These are phyloP conservation scores for Malacosoma neustria DNA, from an alignment of 2,888 invertebrate species.

Conservation along the genomic window DNA sequence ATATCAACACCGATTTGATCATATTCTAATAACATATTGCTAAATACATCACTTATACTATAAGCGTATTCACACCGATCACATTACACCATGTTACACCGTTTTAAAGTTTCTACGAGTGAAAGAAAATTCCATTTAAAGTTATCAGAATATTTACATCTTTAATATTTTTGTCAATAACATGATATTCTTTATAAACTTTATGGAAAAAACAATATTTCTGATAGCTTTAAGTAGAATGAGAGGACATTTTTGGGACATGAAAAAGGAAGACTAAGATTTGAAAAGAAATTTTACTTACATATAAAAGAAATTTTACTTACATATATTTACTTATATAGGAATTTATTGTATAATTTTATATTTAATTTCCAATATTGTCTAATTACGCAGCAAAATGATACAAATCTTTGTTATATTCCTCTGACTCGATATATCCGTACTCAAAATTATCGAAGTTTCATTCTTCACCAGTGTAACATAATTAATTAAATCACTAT, in stretches of 20 bases:
- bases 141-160: not conserved
- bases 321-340: not conserved
- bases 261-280: conserved; percentile 38
- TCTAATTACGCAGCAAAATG: not conserved
- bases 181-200: too few relatives aligned
- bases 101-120: conserved; percentile 22
- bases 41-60: conserved; percentile 42
- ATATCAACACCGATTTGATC: not conserved
- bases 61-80: conserved; percentile 70
- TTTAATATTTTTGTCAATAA: not conserved
- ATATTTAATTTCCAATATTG: too few relatives aligned
- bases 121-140: not conserved
- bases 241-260: conserved; percentile 7
- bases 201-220: too few relatives aligned
- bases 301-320: not conserved
- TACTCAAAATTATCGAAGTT: too few relatives aligned
- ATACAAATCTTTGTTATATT: conserved; percentile 3
- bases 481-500: too few relatives aligned
- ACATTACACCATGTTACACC: conserved; percentile 51
- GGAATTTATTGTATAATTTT: not conserved
- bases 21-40: conserved; percentile 17
- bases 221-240: too few relatives aligned
- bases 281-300: conserved; percentile 13
- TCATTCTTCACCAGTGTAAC: too few relatives aligned
- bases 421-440: not conserved